These are phyloP conservation scores for Anisognathus igniventris DNA, from an alignment of 2,797 vertebrate genomes.

Conservation along the genomic window DNA sequence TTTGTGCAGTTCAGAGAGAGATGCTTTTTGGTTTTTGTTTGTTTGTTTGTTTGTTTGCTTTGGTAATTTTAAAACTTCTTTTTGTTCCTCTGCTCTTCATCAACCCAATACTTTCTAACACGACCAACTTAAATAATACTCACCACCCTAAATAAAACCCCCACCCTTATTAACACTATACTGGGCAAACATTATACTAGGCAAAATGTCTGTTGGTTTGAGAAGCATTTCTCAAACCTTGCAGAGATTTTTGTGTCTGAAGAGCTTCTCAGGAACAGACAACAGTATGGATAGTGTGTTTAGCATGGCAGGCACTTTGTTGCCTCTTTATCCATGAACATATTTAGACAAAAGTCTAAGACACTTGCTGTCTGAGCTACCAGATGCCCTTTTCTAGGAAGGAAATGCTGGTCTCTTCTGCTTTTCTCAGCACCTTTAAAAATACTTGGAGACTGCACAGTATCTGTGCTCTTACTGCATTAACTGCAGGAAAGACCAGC, in stretches of 20 bases:
- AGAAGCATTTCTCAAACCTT: neutral
- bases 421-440: neutral
- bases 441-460: neutral
- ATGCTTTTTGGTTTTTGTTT: accelerated
- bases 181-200: neutral
- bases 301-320: neutral
- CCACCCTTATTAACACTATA: accelerated
- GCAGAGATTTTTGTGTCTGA: neutral
- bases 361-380: neutral
- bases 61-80: neutral
- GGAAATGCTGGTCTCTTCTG: neutral
- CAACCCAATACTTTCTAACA: neutral
- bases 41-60: neutral
- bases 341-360: neutral
- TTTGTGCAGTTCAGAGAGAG: neutral
- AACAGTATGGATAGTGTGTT: accelerated
- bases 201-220: neutral
- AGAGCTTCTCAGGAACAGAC: neutral
- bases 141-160: neutral
- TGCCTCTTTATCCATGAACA: neutral
- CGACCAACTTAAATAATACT: neutral
- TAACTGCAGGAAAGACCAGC: neutral
- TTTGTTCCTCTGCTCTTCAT: neutral
- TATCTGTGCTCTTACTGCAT: neutral
- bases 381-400: neutral